Conservation (phyloP, 2,888 invertebrate genomes). For the Drosophila dives region DNA sequence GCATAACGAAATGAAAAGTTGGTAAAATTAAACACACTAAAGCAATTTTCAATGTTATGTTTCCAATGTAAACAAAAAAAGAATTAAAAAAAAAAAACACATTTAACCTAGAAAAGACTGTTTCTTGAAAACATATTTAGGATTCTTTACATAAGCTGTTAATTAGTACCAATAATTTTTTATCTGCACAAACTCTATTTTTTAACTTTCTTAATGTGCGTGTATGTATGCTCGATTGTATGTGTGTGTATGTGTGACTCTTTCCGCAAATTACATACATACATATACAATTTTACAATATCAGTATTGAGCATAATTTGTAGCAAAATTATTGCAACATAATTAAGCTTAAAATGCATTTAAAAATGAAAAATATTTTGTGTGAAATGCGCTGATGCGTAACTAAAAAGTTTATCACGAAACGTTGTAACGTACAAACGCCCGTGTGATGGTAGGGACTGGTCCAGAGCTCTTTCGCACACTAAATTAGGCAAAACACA, state of each 20-base stretch:
- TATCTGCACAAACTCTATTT: slow-evolving; percentile 16
- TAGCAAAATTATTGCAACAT: slow-evolving; percentile 60
- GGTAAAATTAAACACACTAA: slow-evolving; percentile 28
- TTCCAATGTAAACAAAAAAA: slow-evolving; percentile 61
- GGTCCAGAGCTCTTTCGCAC: slow-evolving; percentile 31
- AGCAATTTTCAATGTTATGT: slow-evolving; percentile 59
- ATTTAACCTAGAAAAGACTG: slow-evolving; percentile 58
- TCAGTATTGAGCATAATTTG: slow-evolving; percentile 29
- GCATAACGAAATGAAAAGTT: slow-evolving; percentile 10
- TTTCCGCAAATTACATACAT: slow-evolving; percentile 1
- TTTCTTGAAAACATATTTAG: slow-evolving; percentile 45
- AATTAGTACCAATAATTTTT: slow-evolving; percentile 9
- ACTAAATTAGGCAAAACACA: slow-evolving; percentile 10
- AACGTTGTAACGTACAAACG: slow-evolving; percentile 17
- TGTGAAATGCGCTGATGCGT: slow-evolving; percentile 12
- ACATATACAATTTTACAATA: slow-evolving; percentile 5
- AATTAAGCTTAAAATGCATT: slow-evolving; percentile 67
- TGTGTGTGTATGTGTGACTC: slow-evolving; percentile 7
- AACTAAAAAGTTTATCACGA: slow-evolving; percentile 1
- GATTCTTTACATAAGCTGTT: slow-evolving; percentile 36
- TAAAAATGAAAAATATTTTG: slow-evolving; percentile 46
- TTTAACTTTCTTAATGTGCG: slow-evolving; percentile 1
- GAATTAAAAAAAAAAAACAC: slow-evolving; percentile 27
- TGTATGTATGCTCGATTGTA: slow-evolving; percentile 4
- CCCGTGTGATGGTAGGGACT: too few relatives aligned